Percentiles rank a stretch among this genome's conserved stretches.
These are phyloP conservation scores for Sebastolobus alascanus DNA, from an alignment of 2,797 vertebrate species.

Conservation along the genomic window DNA sequence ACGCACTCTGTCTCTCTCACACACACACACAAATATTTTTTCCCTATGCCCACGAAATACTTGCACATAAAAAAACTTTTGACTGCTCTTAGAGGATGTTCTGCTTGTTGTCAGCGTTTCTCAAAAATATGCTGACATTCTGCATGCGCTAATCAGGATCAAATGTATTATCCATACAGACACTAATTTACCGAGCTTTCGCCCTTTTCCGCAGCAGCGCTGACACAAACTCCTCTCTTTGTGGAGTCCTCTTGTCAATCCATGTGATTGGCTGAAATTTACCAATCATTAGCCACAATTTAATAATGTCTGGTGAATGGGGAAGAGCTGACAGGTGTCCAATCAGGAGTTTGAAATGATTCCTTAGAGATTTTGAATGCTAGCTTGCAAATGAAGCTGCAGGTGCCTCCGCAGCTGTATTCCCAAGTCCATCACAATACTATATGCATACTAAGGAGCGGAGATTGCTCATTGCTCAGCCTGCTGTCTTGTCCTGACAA, in stretches of 20 bases:
- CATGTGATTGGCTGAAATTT: constrained; percentile 86
- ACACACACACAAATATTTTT: constrained; percentile 62
- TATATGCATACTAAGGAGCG: constrained; percentile 83
- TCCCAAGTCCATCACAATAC: constrained; percentile 87
- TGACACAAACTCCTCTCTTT: constrained; percentile 82
- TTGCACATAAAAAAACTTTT: constrained; percentile 84
- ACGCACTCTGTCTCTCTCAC: constrained; percentile 38
- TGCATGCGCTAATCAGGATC: constrained; percentile 88
- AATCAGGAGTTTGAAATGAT: constrained; percentile 91
- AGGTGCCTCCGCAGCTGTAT: constrained; percentile 89
- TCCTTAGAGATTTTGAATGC: constrained; percentile 87
- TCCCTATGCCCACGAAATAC: constrained; percentile 61
- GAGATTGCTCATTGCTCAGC: constrained; percentile 68
- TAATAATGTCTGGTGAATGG: constrained; percentile 82
- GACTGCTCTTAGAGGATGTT: constrained; percentile 86
- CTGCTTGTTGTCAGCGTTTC: constrained; percentile 87
- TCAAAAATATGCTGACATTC: constrained; percentile 85
- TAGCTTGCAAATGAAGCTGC: constrained; percentile 89
- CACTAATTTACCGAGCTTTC: constrained; percentile 84
- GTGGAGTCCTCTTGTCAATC: constrained; percentile 83
- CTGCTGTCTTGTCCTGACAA: constrained; percentile 68
- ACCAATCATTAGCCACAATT: constrained; percentile 85
- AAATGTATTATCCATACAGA: constrained; percentile 85
- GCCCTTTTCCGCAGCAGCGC: constrained; percentile 71
- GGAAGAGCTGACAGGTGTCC: constrained; percentile 88